These are phyloP conservation scores for Erpornis zantholeuca DNA, from an alignment of 2,113 vertebrate genomes.

Conservation along the genomic window DNA sequence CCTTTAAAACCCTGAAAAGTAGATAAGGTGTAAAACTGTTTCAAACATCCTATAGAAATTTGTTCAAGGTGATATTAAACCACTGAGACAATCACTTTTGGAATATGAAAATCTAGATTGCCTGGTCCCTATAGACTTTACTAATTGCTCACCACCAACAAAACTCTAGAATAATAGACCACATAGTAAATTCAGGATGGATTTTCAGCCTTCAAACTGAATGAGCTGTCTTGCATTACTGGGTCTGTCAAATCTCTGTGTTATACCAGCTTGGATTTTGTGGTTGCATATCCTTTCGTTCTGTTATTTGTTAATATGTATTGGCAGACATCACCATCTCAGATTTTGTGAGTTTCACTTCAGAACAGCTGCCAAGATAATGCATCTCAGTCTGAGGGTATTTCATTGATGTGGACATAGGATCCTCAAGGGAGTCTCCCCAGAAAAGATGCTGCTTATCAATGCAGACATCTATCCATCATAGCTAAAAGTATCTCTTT, in stretches of 20 bases:
- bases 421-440: slow-evolving; percentile 16
- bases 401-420: slow-evolving; percentile 24
- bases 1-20: background rate
- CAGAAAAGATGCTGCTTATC: slow-evolving; percentile 15
- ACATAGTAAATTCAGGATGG: background rate
- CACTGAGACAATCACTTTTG: background rate
- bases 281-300: background rate
- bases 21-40: background rate
- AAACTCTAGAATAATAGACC: background rate
- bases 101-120: background rate
- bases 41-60: background rate
- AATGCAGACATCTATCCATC: slow-evolving; percentile 25
- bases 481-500: slow-evolving; percentile 8
- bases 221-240: background rate
- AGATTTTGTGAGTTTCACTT: slow-evolving; percentile 1
- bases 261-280: background rate
- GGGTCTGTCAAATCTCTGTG: background rate
- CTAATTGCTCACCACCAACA: background rate
- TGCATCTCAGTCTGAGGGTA: background rate
- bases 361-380: slow-evolving; percentile 32
- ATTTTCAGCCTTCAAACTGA: background rate
- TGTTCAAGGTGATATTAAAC: background rate
- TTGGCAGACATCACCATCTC: background rate
- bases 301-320: background rate
- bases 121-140: background rate